A percentile compares a stretch with the other conserved stretches of the same genome.
These are phyloP conservation scores for Schizaphis graminum DNA, from an alignment of 2,888 invertebrate species.

Conservation along the genomic window DNA sequence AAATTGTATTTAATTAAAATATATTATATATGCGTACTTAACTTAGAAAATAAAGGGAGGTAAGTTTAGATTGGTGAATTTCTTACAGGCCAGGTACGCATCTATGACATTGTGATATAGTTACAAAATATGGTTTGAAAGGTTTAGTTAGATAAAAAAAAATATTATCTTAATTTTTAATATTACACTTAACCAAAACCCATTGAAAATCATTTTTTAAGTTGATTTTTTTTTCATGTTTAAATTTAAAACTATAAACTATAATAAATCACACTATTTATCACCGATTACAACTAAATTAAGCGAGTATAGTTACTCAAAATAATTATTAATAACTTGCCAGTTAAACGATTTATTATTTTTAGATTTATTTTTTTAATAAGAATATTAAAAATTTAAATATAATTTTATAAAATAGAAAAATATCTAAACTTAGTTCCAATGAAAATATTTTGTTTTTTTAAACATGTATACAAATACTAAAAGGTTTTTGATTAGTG, in stretches of 20 bases:
- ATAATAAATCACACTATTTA: no score
- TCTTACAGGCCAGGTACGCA: background rate
- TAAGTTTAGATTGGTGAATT: no score
- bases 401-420: no score
- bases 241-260: no score
- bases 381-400: no score
- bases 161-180: no score
- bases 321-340: no score
- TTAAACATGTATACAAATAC: background rate
- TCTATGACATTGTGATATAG: background rate
- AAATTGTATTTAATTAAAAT: background rate
- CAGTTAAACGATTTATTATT: no score
- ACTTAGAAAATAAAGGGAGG: background rate
- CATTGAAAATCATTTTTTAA: background rate
- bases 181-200: background rate
- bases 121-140: background rate
- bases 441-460: background rate
- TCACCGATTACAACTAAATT: no score
- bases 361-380: no score
- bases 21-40: background rate
- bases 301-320: no score
- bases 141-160: background rate
- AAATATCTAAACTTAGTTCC: background rate
- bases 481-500: background rate
- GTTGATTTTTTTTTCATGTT: background rate